Evolutionary conservation across 2,888 invertebrate species (phyloP), one percentile per base, ranked within the genome.

Genomic region (Cryptocheilus praepositus): DNA sequence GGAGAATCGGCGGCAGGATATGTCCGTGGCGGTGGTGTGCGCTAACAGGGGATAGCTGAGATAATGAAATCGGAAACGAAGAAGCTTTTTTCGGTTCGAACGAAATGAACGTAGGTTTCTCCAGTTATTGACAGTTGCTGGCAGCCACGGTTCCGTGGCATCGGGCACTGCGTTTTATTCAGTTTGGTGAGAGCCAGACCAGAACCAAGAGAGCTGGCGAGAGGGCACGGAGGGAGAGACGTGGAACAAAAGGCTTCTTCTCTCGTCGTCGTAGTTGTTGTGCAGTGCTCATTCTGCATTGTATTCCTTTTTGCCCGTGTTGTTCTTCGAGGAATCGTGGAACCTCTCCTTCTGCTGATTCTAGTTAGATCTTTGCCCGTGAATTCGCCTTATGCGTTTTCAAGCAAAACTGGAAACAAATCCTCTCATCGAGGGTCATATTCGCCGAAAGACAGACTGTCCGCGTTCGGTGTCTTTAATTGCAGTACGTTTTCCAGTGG

Each of bases 211-310:
- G 57, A 61, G 67, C 61, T 60, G 19, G 49, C 16, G 67, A 68
- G 52, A 51, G 60, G 61, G 65, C 59, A 53, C 56, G 58, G 61
- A 63, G 64, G 52, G 49, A 70, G 67, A 64, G 61, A 52, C 52
- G 52, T 67, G 67, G 81, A 83, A 83, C 83, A 83, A 84, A 84
- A 84, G 83, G 76, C 70, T 67, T 67, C 64, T 67, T 65, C 60
- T 74, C 25, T 73, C 71, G 49, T 74, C 70, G 70, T 82, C 70
- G 73, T 73, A 71, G 58, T 70, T 63, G 64, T 55, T 61, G 36
- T 52, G 57, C 68, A 60, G 57, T 57, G 61, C 36, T 36, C 55
- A 72, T 66, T 74, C 71, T 74, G 73, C 61, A 73, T 77, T 64
- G 76, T 79, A 67, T 71, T 74, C 66, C 58, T 71, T 77, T 77